Conservation (phyloP, 1,140 invertebrate genomes). For the Atta colombica region DNA sequence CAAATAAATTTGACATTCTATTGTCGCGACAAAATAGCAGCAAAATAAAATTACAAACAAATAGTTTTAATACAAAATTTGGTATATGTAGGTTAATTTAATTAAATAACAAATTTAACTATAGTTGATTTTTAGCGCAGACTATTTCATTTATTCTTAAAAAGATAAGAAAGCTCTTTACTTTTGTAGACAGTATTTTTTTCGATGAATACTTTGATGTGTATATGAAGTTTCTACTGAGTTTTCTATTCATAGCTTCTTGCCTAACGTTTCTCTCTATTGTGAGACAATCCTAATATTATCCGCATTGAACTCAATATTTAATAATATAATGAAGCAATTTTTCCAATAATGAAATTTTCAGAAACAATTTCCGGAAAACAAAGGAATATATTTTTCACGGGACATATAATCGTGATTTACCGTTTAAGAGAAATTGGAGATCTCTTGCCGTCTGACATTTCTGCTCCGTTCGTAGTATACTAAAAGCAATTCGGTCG, state of each 20-base stretch:
- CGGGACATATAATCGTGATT: conserved; percentile 24
- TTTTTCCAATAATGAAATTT: background rate
- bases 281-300: conserved; percentile 2
- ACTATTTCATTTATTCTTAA: conserved; percentile 18
- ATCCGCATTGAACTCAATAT: background rate
- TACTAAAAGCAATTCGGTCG: conserved; percentile 46
- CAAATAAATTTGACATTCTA: background rate
- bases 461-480: conserved; percentile 28
- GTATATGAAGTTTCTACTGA: conserved; percentile 3
- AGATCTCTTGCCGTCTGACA: conserved; percentile 23
- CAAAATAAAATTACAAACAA: background rate
- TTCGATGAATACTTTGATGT: background rate
- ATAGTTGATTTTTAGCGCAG: conserved; percentile 1
- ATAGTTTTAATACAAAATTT: background rate
- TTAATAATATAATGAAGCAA: conserved; percentile 2
- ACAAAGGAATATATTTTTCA: conserved; percentile 32
- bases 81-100: background rate
- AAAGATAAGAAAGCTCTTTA: conserved; percentile 6
- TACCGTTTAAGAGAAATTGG: conserved; percentile 37
- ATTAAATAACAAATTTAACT: conserved; percentile 2
- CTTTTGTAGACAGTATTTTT: conserved; percentile 21
- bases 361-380: conserved; percentile 6
- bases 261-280: background rate
- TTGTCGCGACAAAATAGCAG: background rate
- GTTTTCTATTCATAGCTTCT: conserved; percentile 8